Evolutionary conservation across 2,113 vertebrate species (phyloP).

Genomic region (Cyprinodon brontotheroides): DNA sequence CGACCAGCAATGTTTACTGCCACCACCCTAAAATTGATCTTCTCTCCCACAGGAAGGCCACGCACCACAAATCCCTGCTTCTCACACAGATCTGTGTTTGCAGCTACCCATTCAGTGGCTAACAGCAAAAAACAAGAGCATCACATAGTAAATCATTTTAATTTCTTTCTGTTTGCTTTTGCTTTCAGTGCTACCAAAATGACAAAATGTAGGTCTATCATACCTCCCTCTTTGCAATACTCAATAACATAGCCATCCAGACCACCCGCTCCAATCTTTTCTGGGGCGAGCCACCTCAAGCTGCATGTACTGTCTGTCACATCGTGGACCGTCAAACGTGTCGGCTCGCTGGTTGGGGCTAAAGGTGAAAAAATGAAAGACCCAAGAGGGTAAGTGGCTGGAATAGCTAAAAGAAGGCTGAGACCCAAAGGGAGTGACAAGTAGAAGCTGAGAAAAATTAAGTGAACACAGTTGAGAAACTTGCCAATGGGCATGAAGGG

Average conservation of each 20-base stretch:
- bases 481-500: constrained; percentile 84
- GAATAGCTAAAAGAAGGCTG: not conserved
- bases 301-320: constrained; percentile 86
- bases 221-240: constrained; percentile 90
- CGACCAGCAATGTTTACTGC: constrained; percentile 86
- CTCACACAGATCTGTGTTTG: constrained; percentile 83
- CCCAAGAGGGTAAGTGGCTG: not conserved
- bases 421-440: constrained; percentile 3
- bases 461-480: constrained; percentile 1
- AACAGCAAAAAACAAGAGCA: constrained; percentile 8
- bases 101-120: constrained; percentile 85
- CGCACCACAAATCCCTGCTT: constrained; percentile 83
- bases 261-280: constrained; percentile 86
- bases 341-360: constrained; percentile 90
- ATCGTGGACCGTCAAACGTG: constrained; percentile 83
- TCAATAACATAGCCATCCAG: constrained; percentile 90
- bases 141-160: constrained; percentile 19
- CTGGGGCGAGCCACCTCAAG: constrained; percentile 88
- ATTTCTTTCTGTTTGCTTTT: not conserved
- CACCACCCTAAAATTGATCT: constrained; percentile 85
- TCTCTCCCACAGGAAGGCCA: constrained; percentile 86
- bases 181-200: not conserved
- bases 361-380: constrained; percentile 33
- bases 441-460: constrained; percentile 1
- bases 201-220: not conserved